Percentiles rank a stretch among this genome's conserved stretches.
These are phyloP conservation scores for Fragum fragum DNA, from an alignment of 2,888 invertebrate species.

Conservation along the genomic window DNA sequence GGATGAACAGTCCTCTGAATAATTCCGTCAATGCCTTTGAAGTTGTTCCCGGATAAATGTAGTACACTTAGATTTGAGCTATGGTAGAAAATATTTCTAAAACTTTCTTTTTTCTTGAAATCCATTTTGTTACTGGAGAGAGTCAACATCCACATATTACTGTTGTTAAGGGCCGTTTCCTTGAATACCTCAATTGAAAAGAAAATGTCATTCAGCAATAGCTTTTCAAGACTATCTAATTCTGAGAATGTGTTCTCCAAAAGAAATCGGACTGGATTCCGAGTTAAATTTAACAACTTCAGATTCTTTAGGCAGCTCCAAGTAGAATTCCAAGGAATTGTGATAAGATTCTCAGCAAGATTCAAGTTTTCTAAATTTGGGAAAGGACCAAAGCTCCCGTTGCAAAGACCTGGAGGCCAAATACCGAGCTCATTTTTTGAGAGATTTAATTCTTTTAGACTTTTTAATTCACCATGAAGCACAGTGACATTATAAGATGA, in stretches of 20 bases:
- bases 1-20: conserved; percentile 12
- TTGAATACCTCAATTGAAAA: conserved; percentile 5
- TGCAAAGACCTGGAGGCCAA: conserved; percentile 11
- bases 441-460: conserved; percentile 14
- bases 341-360: conserved; percentile 22
- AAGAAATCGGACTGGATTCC: conserved; percentile 36
- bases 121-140: conserved; percentile 26
- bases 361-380: conserved; percentile 11
- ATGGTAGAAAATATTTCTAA: conserved; percentile 6
- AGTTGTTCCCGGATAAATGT: conserved; percentile 32
- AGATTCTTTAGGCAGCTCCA: conserved; percentile 49
- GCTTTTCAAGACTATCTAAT: conserved; percentile 10
- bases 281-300: conserved; percentile 32
- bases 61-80: conserved; percentile 12
- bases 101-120: background rate
- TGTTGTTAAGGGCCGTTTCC: conserved; percentile 24
- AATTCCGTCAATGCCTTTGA: background rate
- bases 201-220: conserved; percentile 24
- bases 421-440: conserved; percentile 12
- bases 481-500: background rate
- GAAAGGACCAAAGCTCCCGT: background rate
- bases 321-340: background rate
- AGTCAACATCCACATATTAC: conserved; percentile 19
- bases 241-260: conserved; percentile 37
- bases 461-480: background rate